These are phyloP conservation scores for Prietella phreatophila DNA, from an alignment of 2,113 vertebrate genomes.

Conservation along the genomic window DNA sequence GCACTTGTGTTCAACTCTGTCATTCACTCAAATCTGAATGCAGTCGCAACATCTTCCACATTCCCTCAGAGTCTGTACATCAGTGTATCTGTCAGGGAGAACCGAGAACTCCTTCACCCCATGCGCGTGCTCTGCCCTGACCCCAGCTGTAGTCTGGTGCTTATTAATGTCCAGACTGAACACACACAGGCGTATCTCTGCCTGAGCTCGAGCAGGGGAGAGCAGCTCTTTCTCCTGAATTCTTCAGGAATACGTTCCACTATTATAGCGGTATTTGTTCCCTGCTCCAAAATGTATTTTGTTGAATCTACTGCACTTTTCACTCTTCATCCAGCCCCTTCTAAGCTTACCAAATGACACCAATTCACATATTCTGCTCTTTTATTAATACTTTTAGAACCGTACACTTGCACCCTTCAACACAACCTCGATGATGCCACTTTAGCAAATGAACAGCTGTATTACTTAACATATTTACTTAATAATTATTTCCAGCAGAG, in stretches of 20 bases:
- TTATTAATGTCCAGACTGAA: constrained; percentile 34
- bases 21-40: background rate
- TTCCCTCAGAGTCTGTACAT: constrained; percentile 1
- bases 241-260: background rate
- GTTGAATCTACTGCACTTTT: background rate
- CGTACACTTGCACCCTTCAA: background rate
- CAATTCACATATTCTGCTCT: background rate
- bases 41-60: background rate
- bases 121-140: constrained; percentile 7
- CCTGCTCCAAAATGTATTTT: background rate
- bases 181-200: background rate
- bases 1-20: background rate
- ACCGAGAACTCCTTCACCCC: constrained; percentile 29
- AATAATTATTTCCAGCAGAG: background rate
- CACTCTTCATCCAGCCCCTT: background rate
- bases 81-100: background rate
- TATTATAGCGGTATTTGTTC: background rate
- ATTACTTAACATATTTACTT: background rate
- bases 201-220: background rate
- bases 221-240: background rate
- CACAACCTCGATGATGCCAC: background rate
- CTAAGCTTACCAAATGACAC: background rate
- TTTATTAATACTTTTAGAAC: background rate
- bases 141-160: constrained; percentile 31
- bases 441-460: background rate